These are phyloP conservation scores for Gymnosoma rotundatum DNA, from an alignment of 2,888 invertebrate species.

Conservation along the genomic window DNA sequence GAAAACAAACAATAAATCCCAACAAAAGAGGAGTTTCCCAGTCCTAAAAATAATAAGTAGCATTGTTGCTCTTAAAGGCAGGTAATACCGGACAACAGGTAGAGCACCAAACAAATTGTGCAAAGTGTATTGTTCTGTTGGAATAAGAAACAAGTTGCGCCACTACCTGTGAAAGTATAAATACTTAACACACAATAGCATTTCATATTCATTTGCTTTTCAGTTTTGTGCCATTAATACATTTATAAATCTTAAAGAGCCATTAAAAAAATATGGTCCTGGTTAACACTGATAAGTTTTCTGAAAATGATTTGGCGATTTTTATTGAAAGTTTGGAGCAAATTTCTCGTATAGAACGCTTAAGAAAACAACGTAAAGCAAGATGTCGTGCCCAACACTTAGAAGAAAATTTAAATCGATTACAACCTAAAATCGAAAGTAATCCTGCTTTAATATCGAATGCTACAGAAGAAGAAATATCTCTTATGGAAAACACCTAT, in stretches of 20 bases:
- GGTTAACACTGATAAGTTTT: conserved; percentile 40
- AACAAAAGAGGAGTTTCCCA: too few species aligned
- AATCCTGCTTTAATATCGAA: conserved; percentile 10
- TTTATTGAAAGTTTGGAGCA: conserved; percentile 56
- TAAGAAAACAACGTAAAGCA: conserved; percentile 13
- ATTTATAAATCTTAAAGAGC: neutral
- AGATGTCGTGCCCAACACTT: neutral
- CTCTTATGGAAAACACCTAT: conserved; percentile 16
- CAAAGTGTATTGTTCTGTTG: too few species aligned
- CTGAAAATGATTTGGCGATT: conserved; percentile 35
- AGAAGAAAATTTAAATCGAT: neutral
- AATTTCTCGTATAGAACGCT: conserved; percentile 37
- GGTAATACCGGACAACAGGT: too few species aligned
- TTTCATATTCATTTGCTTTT: neutral
- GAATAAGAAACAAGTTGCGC: too few species aligned
- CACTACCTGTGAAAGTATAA: conserved; percentile 31
- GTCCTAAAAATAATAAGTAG: too few species aligned
- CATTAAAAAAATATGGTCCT: conserved; percentile 14
- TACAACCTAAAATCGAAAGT: neutral
- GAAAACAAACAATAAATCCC: too few species aligned
- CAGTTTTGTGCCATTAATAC: neutral
- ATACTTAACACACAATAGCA: neutral
- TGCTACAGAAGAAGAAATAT: conserved; percentile 1
- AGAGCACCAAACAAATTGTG: neutral
- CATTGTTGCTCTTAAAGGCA: too few species aligned